A percentile compares a stretch with the other conserved stretches of the same genome.
These are phyloP conservation scores for Passer montanus DNA, from an alignment of 2,113 vertebrate genomes.

Conservation along the genomic window DNA sequence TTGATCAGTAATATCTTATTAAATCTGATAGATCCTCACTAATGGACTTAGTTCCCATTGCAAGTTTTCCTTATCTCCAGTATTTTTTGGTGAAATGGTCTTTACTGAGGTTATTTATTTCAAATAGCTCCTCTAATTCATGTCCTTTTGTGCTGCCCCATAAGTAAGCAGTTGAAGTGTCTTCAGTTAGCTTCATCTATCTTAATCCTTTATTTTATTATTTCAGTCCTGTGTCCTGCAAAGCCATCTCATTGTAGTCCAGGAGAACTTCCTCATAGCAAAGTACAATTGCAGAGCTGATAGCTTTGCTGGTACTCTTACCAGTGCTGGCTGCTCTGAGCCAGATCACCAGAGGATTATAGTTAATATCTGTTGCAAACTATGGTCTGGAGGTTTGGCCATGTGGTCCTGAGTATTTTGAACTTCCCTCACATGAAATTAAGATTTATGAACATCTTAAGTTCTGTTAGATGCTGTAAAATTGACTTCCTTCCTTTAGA, in stretches of 20 bases:
- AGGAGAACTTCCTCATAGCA: not conserved
- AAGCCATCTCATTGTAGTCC: not conserved
- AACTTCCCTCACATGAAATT: not conserved
- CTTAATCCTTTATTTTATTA: not conserved
- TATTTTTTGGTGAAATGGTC: not conserved
- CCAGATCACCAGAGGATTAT: not conserved
- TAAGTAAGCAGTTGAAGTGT: not conserved
- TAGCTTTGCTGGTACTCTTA: not conserved
- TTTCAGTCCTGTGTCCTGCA: not conserved
- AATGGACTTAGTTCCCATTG: not conserved
- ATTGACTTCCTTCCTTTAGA: not conserved
- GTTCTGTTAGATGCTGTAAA: not conserved
- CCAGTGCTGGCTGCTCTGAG: not conserved
- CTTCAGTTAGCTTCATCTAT: not conserved
- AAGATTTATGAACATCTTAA: not conserved
- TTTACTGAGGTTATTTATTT: not conserved
- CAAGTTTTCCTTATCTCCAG: not conserved
- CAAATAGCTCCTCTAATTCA: not conserved
- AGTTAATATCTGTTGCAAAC: not conserved
- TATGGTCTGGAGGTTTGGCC: not conserved
- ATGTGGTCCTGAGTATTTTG: not conserved
- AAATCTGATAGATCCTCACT: not conserved
- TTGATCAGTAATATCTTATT: accelerated
- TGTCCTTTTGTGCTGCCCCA: not conserved
- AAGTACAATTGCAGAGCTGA: not conserved